phyloP scores from a whole-genome alignment of 2,113 vertebrate species.

The Alces alces region DNA sequence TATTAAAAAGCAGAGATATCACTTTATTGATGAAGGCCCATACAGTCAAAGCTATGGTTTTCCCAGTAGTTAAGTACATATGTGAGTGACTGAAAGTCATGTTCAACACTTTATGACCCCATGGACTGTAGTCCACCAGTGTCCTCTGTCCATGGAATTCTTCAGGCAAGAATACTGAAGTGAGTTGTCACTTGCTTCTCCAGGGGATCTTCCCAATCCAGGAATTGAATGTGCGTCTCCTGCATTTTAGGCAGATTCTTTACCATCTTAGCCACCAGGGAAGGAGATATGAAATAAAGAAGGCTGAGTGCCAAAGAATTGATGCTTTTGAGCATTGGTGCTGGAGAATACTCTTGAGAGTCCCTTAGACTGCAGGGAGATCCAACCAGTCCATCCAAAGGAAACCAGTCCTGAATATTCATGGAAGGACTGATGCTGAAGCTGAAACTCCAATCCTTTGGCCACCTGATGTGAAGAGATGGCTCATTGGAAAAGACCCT shows the following conservation, averaged over 20 bases:
- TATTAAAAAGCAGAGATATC: neutral
- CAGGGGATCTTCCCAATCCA: neutral
- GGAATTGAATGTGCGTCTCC: neutral
- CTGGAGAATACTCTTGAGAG: neutral
- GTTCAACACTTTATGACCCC: neutral
- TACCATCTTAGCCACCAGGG: neutral
- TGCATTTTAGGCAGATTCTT: neutral
- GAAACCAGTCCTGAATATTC: neutral
- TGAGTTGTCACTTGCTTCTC: neutral
- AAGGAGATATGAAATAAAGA: neutral
- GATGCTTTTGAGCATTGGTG: neutral
- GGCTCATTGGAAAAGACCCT: neutral
- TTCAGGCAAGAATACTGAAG: neutral
- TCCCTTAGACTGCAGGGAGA: neutral
- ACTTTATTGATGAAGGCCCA: neutral
- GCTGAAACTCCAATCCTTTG: neutral
- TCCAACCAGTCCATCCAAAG: neutral
- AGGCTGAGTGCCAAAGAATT: neutral
- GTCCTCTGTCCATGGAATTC: neutral
- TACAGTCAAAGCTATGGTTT: neutral
- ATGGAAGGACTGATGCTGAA: neutral
- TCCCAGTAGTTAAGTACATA: neutral
- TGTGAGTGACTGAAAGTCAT: neutral
- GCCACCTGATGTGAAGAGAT: neutral
- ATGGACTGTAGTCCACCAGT: neutral